Percentiles rank a stretch among this genome's conserved stretches.
phyloP scores from a whole-genome alignment of 2,888 invertebrate species.

The Campoplex nolae region DNA sequence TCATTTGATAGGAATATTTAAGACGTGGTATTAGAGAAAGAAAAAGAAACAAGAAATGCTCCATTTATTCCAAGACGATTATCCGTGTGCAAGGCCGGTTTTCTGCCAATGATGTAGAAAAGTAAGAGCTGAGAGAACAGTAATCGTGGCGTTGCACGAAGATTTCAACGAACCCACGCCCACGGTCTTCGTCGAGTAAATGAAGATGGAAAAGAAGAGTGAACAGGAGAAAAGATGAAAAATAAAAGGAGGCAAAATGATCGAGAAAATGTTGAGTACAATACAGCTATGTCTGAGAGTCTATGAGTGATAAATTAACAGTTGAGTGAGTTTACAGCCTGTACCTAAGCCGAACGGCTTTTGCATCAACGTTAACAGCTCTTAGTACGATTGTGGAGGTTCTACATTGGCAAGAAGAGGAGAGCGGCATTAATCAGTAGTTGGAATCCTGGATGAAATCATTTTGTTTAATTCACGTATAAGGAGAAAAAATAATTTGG shows the following conservation, averaged over 20 bases:
- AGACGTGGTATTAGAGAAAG: not conserved
- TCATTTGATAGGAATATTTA: not conserved
- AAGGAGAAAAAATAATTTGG: constrained; percentile 41
- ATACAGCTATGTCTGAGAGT: not conserved
- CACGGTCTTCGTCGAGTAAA: constrained; percentile 39
- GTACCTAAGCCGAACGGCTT: not conserved
- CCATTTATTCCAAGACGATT: constrained; percentile 48
- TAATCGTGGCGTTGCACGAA: constrained; percentile 11
- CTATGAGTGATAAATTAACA: constrained; percentile 43
- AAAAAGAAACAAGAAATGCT: constrained; percentile 4
- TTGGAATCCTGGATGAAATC: constrained; percentile 41
- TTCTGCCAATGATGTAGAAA: constrained; percentile 25
- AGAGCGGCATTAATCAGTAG: constrained; percentile 47
- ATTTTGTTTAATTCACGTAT: too few species aligned
- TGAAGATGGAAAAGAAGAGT: constrained; percentile 34
- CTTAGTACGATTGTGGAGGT: not conserved
- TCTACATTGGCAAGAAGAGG: not conserved
- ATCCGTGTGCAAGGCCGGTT: constrained; percentile 37
- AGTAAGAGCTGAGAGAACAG: constrained; percentile 35
- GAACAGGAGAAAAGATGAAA: constrained; percentile 14
- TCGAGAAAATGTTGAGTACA: constrained; percentile 60
- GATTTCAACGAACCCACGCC: constrained; percentile 59
- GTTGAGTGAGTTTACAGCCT: constrained; percentile 53
- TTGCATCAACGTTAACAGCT: constrained; percentile 45
- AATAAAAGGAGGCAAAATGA: constrained; percentile 38